A percentile compares a stretch with the other conserved stretches of the same genome.
Evolutionary conservation across 1,140 invertebrate species (phyloP).

Genomic region (Caenorhabditis brenneri): DNA sequence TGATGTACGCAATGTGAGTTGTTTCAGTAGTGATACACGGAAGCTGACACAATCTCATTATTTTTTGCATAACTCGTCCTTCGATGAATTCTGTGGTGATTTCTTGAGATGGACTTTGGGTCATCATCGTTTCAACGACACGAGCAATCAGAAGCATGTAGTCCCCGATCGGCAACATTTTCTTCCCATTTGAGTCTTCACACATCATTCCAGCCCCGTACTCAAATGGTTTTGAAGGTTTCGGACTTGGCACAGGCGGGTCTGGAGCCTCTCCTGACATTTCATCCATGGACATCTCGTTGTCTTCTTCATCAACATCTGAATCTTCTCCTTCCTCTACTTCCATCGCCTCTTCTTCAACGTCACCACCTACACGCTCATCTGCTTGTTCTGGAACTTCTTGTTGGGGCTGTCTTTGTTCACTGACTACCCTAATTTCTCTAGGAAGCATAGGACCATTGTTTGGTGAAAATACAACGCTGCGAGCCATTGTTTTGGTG

Average conservation of each 20-base stretch:
- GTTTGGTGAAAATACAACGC: conserved; percentile 7
- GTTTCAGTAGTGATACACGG: conserved; percentile 24
- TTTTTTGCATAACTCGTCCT: conserved; percentile 30
- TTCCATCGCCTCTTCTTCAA: conserved; percentile 31
- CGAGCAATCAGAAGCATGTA: conserved; percentile 49
- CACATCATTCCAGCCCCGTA: conserved; percentile 29
- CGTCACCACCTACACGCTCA: not conserved
- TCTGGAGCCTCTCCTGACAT: conserved; percentile 12
- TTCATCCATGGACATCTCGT: conserved; percentile 50
- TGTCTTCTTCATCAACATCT: conserved; percentile 51
- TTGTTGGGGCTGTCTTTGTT: not conserved
- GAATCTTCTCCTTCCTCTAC: conserved; percentile 43
- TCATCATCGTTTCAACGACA: conserved; percentile 13
- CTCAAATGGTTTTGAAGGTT: not conserved
- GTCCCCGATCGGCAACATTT: conserved; percentile 54
- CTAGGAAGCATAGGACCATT: not conserved
- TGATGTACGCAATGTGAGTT: not conserved
- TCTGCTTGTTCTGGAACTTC: not conserved
- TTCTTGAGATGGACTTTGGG: not conserved
- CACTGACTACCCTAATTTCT: not conserved
- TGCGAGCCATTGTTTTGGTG: conserved; percentile 5
- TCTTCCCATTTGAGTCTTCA: not conserved
- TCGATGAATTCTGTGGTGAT: conserved; percentile 41
- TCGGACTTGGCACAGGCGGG: not conserved
- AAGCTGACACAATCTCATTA: conserved; percentile 41